These are phyloP conservation scores for Sphenodon punctatus DNA, from an alignment of 2,797 vertebrate species.

Conservation along the genomic window DNA sequence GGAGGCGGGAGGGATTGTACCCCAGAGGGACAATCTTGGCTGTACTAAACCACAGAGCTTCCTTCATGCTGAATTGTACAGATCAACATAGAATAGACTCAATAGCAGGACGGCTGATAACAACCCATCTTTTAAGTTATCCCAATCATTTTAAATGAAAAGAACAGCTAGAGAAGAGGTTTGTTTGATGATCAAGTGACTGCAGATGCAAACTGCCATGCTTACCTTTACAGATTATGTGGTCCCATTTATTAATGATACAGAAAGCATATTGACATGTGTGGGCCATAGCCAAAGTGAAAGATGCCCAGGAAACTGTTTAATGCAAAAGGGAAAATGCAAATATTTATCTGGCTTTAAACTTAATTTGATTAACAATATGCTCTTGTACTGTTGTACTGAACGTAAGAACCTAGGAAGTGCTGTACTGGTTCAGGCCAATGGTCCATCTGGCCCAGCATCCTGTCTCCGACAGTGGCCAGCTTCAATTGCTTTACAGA, in stretches of 20 bases:
- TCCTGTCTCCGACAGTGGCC: too few species aligned
- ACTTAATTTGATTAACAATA: not conserved
- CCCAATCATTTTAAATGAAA: not conserved
- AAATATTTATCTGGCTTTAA: not conserved
- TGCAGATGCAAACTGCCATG: not conserved
- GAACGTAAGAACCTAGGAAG: too few species aligned
- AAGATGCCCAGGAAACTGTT: not conserved
- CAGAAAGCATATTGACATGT: not conserved
- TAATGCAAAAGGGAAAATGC: not conserved
- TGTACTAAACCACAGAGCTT: not conserved
- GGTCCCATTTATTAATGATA: not conserved
- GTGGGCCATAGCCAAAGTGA: not conserved
- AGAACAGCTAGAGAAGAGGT: not conserved
- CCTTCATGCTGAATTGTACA: not conserved
- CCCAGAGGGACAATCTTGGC: not conserved
- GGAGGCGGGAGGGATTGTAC: not conserved
- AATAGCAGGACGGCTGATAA: not conserved
- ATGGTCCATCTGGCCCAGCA: too few species aligned
- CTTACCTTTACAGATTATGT: constrained; percentile 6
- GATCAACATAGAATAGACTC: not conserved
- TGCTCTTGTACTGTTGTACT: not conserved
- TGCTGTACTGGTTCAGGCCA: too few species aligned
- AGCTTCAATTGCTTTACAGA: too few species aligned
- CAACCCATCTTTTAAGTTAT: fast-evolving
- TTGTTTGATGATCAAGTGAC: not conserved